Base-by-base conservation (phyloP, 2,888 invertebrate species). In the Galerucella calmariensis region DNA sequence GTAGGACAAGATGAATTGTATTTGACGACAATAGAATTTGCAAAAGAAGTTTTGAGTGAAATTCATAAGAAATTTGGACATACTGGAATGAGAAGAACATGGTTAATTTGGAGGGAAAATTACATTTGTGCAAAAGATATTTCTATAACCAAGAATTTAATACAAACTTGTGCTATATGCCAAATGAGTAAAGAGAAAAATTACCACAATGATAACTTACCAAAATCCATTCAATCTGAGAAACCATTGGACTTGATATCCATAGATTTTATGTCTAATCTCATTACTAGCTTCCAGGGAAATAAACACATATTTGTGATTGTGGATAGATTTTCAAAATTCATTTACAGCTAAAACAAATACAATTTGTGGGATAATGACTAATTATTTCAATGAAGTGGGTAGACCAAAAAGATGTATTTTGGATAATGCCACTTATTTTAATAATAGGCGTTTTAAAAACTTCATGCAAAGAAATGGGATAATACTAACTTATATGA, bases 221-320 rank as follows among this genome's bases (percentile, higher is more conserved):
- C 65, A 16, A 65, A 53, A 58, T 41, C 65, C 35, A 71, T 71
- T 8, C 46, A 63, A 12, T 35, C 71, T 1, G 65, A 46, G 20
- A 67, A 41, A 58, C 61, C 72, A 24, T 67, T 72, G 14, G 48
- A 72, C 14, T 58, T 72, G n/a, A 35, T 72, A n/a, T 67, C 72
- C 2, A 66, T 72, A 11, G 72, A 72, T 67, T 72, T 61, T 14
- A 51, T 72, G 12, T 59, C 67, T 10, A 67, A 72, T 14, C 20
- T 67, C 6, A 61, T 72, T 16, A 14, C 66, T 41, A 72, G 56
- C 12, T 5, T 24, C 11, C 16, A 67, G n/a, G 41, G 58, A 12
- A 72, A 65, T 59, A 72, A 72, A 44, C 65, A 74, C 20, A 75
- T 75, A 12, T 70, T 77, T n/a, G 61, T 75, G 14, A 69, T 74